Percentiles rank a stretch among this genome's conserved stretches.
These are phyloP conservation scores for Papilio polyxenes DNA, from an alignment of 1,140 invertebrate genomes.

Conservation along the genomic window DNA sequence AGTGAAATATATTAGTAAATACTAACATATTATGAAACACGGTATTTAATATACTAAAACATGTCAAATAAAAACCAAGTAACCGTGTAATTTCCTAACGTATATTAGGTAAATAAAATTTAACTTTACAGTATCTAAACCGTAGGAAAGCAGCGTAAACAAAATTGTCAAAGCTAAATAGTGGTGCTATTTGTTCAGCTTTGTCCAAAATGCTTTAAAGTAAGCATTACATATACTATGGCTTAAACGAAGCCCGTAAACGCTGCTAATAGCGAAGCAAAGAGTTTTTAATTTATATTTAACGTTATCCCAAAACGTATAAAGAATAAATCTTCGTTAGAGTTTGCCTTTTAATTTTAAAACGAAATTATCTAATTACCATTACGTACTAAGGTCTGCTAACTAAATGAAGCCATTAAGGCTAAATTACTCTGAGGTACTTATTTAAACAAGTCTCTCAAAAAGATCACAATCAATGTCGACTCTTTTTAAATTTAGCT, in stretches of 20 bases:
- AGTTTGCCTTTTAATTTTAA: constrained; percentile 35
- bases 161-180: constrained; percentile 37
- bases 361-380: constrained; percentile 60
- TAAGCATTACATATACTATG: constrained; percentile 39
- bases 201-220: constrained; percentile 37
- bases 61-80: background rate
- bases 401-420: constrained; percentile 52
- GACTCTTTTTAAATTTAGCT: constrained; percentile 34
- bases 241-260: constrained; percentile 35
- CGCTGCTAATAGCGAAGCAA: constrained; percentile 31
- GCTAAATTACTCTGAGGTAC: constrained; percentile 49
- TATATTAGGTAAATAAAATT: constrained; percentile 17
- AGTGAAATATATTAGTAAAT: background rate
- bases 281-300: constrained; percentile 31
- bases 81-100: background rate
- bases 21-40: background rate
- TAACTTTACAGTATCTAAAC: background rate
- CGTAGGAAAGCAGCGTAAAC: constrained; percentile 28
- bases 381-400: constrained; percentile 50
- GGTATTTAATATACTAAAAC: background rate
- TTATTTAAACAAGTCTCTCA: constrained; percentile 51
- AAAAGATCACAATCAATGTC: constrained; percentile 48
- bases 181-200: constrained; percentile 36
- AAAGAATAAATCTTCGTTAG: constrained; percentile 33
- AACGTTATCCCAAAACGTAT: constrained; percentile 23